These are phyloP conservation scores for Ennomos erosarius DNA, from an alignment of 2,888 invertebrate genomes.

Conservation along the genomic window DNA sequence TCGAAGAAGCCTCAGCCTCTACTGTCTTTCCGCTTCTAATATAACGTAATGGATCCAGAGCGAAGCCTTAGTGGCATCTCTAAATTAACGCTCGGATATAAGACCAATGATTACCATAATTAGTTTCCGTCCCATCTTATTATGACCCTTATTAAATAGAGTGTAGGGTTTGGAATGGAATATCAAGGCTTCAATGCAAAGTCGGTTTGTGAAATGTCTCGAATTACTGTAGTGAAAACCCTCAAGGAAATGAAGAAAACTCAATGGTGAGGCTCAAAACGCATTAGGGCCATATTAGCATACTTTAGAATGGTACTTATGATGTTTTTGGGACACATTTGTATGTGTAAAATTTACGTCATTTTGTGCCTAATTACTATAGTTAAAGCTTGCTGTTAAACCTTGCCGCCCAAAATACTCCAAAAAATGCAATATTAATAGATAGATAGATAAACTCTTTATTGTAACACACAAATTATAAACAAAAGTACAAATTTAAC, in stretches of 20 bases:
- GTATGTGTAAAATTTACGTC: conserved; percentile 2
- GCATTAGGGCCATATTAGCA: conserved; percentile 29
- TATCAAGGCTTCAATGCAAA: conserved; percentile 12
- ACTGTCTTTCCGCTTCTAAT: conserved; percentile 22
- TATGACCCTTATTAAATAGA: conserved; percentile 5
- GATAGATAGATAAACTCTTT: too few relatives aligned
- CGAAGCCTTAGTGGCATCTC: conserved; percentile 25
- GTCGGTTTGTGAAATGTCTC: conserved; percentile 25
- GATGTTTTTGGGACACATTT: conserved; percentile 13
- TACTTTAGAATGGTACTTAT: conserved; percentile 9
- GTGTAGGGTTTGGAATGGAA: conserved; percentile 10
- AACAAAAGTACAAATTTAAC: too few relatives aligned
- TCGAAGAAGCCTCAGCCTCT: conserved; percentile 11
- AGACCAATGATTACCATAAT: conserved; percentile 28
- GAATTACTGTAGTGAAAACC: conserved; percentile 34
- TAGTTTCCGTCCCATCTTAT: conserved; percentile 12
- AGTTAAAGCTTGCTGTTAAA: too few relatives aligned
- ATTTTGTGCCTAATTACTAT: too few relatives aligned
- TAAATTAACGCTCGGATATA: conserved; percentile 30
- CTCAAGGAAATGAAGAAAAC: conserved; percentile 33
- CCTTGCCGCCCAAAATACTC: too few relatives aligned
- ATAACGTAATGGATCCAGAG: conserved; percentile 23
- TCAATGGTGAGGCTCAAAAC: conserved; percentile 15
- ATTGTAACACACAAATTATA: too few relatives aligned
- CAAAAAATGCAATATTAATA: too few relatives aligned